Evolutionary conservation across 2,113 vertebrate genomes (phyloP).

Genomic region (Ceratotherium simum): DNA sequence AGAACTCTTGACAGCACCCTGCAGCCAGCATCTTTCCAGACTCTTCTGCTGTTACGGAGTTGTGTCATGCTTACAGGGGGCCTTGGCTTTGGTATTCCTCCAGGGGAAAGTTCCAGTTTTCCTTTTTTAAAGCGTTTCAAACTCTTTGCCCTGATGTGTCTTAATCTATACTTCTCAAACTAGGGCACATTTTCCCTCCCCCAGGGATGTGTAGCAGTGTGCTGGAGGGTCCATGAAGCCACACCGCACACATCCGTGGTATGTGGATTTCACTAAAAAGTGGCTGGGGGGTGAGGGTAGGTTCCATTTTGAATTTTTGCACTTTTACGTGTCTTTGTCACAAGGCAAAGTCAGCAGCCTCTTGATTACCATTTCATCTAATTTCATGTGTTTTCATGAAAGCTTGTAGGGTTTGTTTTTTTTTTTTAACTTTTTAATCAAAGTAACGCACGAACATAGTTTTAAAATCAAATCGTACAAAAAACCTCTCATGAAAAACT

Average conservation of each 20-base stretch:
- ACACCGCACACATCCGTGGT: accelerated
- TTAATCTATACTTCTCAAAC: not conserved
- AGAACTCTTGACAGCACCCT: not conserved
- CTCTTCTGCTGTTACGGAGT: not conserved
- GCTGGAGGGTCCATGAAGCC: not conserved
- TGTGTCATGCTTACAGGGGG: not conserved
- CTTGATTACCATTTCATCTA: not conserved
- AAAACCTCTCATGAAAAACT: not conserved
- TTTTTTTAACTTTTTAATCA: conserved; percentile 10
- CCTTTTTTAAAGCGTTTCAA: conserved; percentile 37
- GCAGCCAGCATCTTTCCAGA: not conserved
- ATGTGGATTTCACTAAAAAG: not conserved
- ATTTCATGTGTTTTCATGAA: conserved; percentile 37
- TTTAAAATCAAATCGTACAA: conserved; percentile 46
- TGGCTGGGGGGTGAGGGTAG: accelerated
- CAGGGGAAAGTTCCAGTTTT: not conserved
- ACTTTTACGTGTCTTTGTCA: not conserved
- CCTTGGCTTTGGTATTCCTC: not conserved
- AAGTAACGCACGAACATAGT: not conserved
- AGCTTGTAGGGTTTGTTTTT: not conserved
- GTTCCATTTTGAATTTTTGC: not conserved
- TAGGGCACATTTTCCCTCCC: not conserved
- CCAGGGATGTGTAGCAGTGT: not conserved
- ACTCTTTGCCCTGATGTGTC: not conserved
- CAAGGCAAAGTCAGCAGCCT: not conserved